Evolutionary conservation across 2,888 invertebrate species (phyloP), one percentile per base, ranked within the genome.

Genomic region (Diplolepis rosae): DNA sequence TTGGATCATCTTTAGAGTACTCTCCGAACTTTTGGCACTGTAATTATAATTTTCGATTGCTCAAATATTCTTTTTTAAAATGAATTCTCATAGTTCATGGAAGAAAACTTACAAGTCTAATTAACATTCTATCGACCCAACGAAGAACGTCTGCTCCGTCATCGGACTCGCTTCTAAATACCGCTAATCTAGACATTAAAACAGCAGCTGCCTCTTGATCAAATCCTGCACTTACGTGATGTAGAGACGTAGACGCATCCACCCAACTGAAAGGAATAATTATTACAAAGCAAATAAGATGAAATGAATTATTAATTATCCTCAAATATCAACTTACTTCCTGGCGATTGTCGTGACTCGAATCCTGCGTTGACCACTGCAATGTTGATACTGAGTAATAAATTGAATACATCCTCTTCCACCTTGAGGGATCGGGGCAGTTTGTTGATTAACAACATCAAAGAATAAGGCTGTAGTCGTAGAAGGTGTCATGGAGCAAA

Each of bases 1-100:
- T 96, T 15, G 98, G 97, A 90, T 99, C 98, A 87, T 99, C 99
- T 87, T 98, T 98, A 83, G 94, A 94, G 89, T 98, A 99, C 87
- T 99, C 98, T 69, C 99, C 99, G 90, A 99, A 99, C 90, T 98
- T 98, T 90, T 99, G 99, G 89, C 99, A 99, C 95, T 98, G 90
- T 67, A 91, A 90, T 72, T 67, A 79, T 74, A 45, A 27, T 32
- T 51, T 61, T 54, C 11, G 13, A 39, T n/a, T 50, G 4, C 45
- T 24, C 22, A 56, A 56, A 11, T 48, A 42, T 5, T 32, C 45
- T 42, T 30, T 3, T 28, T 67, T 50, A 30, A 28, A 18, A 18
- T 6, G 68, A 66, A 24, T 56, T 66, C 39, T 48, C 32, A 45
- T 30, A 39, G 13, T 72, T 69, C 73, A 68, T 68, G 42, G 22